Percentiles rank a stretch among this genome's conserved stretches.
These are phyloP conservation scores for Caradrina kadenii DNA, from an alignment of 2,888 invertebrate species.

Conservation along the genomic window DNA sequence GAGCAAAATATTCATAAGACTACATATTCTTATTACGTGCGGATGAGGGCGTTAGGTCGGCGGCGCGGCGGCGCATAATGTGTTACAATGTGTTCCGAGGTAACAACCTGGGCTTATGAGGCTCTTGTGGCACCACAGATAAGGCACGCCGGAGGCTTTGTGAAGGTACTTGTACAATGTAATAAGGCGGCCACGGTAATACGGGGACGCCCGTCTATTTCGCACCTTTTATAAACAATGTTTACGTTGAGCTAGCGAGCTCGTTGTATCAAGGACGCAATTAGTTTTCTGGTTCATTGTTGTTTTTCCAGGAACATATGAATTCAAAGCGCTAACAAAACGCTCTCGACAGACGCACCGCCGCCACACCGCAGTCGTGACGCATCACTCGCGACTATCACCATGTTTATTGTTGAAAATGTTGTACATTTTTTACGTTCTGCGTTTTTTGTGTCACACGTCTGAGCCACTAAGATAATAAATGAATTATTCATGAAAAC, in stretches of 20 bases:
- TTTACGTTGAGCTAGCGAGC: constrained; percentile 72
- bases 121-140: constrained; percentile 84
- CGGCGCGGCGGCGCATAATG: constrained; percentile 85
- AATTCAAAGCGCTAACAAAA: constrained; percentile 59
- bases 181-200: constrained; percentile 83
- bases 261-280: constrained; percentile 77
- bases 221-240: constrained; percentile 83
- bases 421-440: constrained; percentile 54
- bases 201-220: constrained; percentile 76
- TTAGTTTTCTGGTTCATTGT: constrained; percentile 74
- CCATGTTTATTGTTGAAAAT: constrained; percentile 58
- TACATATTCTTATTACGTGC: constrained; percentile 84
- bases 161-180: constrained; percentile 83
- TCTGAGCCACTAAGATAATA: constrained; percentile 47
- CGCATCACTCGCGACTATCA: constrained; percentile 45
- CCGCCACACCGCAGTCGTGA: constrained; percentile 31
- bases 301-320: constrained; percentile 66
- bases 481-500: constrained; percentile 59
- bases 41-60: constrained; percentile 79
- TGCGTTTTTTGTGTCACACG: constrained; percentile 53
- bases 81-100: constrained; percentile 88
- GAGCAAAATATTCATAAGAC: constrained; percentile 83
- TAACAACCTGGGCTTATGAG: constrained; percentile 88
- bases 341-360: constrained; percentile 47
- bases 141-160: constrained; percentile 87